These are phyloP conservation scores for Stictonetta naevosa DNA, from an alignment of 2,113 vertebrate genomes.

Conservation along the genomic window DNA sequence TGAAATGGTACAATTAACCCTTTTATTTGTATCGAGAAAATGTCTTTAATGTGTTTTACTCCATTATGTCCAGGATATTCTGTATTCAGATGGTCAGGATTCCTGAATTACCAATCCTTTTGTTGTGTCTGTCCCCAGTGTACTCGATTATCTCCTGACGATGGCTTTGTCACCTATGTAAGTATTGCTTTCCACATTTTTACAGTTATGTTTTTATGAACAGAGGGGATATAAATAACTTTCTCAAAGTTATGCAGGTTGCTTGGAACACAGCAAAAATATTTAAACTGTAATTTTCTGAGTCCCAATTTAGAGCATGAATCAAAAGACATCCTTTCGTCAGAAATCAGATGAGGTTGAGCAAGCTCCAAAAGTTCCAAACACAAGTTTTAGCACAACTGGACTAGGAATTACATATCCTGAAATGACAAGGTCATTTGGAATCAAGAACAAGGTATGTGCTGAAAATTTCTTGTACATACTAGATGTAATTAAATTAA, in stretches of 20 bases:
- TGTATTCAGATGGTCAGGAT: not conserved
- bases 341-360: not conserved
- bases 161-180: not conserved
- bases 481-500: not conserved
- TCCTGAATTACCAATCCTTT: not conserved
- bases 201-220: not conserved
- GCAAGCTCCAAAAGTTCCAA: not conserved
- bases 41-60: not conserved
- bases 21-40: not conserved
- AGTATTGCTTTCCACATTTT: not conserved
- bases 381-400: not conserved
- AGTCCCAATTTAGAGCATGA: not conserved
- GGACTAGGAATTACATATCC: not conserved
- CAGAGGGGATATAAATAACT: not conserved
- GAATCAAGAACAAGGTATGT: not conserved
- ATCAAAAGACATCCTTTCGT: not conserved
- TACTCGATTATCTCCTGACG: not conserved
- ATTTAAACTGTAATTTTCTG: conserved; percentile 11
- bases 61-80: not conserved
- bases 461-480: not conserved
- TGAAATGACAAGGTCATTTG: not conserved
- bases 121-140: not conserved
- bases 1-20: not conserved
- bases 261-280: not conserved
- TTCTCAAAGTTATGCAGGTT: not conserved